These are phyloP conservation scores for Gymnarchus niloticus DNA, from an alignment of 2,113 vertebrate species.

Conservation along the genomic window DNA sequence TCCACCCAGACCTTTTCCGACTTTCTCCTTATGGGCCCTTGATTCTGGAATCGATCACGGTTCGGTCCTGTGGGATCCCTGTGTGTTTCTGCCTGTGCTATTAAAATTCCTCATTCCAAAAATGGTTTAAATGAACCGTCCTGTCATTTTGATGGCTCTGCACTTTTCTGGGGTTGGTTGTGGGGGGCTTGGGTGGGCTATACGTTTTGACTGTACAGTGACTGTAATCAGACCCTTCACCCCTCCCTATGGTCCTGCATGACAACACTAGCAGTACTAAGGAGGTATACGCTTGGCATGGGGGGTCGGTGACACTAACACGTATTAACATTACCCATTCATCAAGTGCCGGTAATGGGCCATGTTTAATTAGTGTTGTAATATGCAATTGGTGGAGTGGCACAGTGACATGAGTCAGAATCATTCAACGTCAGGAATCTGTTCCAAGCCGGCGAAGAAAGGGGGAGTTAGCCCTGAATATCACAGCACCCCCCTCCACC, in stretches of 20 bases:
- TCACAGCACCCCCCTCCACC: conserved; percentile 4
- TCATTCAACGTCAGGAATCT: conserved; percentile 45
- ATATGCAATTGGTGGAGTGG: conserved; percentile 39
- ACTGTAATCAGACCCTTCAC: neutral
- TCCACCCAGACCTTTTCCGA: neutral
- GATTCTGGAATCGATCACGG: conserved; percentile 1
- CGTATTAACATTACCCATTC: conserved; percentile 45
- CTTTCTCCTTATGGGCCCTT: neutral
- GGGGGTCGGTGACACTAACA: conserved; percentile 38
- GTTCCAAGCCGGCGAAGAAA: conserved; percentile 19
- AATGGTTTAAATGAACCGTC: neutral
- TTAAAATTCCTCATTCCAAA: neutral
- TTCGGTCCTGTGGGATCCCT: neutral
- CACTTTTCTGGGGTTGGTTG: neutral
- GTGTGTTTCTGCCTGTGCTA: neutral
- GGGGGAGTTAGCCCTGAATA: conserved; percentile 6
- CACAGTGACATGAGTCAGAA: conserved; percentile 46
- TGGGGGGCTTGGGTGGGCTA: neutral
- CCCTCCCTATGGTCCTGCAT: neutral
- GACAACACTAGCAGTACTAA: conserved; percentile 34
- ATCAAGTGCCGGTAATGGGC: conserved; percentile 45
- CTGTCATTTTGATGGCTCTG: neutral
- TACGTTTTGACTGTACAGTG: neutral
- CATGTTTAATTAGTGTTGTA: conserved; percentile 57
- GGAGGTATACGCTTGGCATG: conserved; percentile 40